Percentiles rank a stretch among this genome's conserved stretches.
Conservation (phyloP, 2,113 vertebrate species). For the Rhinolophus sinicus region DNA sequence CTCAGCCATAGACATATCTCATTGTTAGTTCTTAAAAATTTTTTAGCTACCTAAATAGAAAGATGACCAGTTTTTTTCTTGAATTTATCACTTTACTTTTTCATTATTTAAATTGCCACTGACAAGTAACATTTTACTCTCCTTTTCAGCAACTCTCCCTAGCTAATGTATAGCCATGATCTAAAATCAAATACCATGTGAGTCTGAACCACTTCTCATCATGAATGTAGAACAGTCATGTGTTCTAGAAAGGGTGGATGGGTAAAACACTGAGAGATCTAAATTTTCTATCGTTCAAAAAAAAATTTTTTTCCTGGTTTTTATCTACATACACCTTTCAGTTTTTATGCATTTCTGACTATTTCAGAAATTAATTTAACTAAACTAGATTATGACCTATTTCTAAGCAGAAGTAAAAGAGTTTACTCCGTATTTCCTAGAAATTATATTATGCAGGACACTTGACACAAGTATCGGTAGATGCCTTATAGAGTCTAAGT, state of each 20-base stretch:
- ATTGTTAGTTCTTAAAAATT: background rate
- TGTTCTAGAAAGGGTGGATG: background rate
- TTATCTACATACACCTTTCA: background rate
- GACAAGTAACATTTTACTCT: background rate
- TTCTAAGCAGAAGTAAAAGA: background rate
- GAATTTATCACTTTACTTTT: background rate
- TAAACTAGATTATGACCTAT: background rate
- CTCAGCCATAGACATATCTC: background rate
- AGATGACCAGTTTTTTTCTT: background rate
- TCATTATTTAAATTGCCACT: background rate
- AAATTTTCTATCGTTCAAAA: background rate
- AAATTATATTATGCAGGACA: background rate
- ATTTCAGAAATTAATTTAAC: conserved; percentile 19
- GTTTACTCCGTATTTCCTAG: background rate
- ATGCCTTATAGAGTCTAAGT: background rate
- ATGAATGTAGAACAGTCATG: background rate
- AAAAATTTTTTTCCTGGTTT: background rate
- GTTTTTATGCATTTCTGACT: background rate
- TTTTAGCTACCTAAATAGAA: background rate
- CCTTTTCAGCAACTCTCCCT: background rate
- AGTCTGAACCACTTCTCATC: background rate
- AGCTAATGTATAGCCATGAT: background rate
- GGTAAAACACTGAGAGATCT: background rate
- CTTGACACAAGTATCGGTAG: background rate
- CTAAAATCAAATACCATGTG: background rate